phyloP scores from a whole-genome alignment of 2,888 invertebrate genomes.

The Leptopilina myrica region DNA sequence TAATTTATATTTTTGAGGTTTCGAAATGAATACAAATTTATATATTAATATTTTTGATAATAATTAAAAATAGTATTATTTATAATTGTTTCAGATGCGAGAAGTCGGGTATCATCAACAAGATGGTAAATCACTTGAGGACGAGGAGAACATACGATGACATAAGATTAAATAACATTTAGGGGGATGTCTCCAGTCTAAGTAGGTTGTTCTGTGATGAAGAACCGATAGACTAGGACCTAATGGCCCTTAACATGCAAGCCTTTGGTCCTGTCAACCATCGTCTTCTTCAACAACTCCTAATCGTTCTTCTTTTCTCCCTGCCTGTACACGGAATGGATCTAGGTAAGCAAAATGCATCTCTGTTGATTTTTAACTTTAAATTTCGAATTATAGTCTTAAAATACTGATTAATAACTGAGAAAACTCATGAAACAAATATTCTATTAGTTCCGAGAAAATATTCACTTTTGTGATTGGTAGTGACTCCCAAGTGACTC shows the following conservation, averaged over 20 bases:
- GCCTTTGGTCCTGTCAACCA: slow-evolving; percentile 63
- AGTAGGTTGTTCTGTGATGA: slow-evolving; percentile 68
- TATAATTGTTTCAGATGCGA: slow-evolving; percentile 50
- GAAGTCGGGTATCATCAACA: slow-evolving; percentile 39
- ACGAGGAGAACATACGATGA: slow-evolving; percentile 50
- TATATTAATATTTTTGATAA: too few relatives aligned
- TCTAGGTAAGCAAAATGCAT: slow-evolving; percentile 63
- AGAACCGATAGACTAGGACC: slow-evolving; percentile 64
- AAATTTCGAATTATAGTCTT: too few relatives aligned
- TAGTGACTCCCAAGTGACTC: too few relatives aligned
- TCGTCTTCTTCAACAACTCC: slow-evolving; percentile 65
- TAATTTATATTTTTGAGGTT: too few relatives aligned
- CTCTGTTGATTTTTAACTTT: neutral
- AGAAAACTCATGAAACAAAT: too few relatives aligned
- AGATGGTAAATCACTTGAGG: slow-evolving; percentile 55
- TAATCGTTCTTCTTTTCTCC: slow-evolving; percentile 67
- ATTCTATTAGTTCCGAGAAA: too few relatives aligned
- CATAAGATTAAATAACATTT: slow-evolving; percentile 46
- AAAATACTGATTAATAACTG: too few relatives aligned
- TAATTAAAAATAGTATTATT: too few relatives aligned
- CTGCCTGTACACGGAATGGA: slow-evolving; percentile 65
- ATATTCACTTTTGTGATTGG: too few relatives aligned
- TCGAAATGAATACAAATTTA: too few relatives aligned
- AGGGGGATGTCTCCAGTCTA: slow-evolving; percentile 39
- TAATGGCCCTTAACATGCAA: slow-evolving; percentile 72